Conservation (phyloP, 2,888 invertebrate genomes). For the Pasiphila rectangulata region DNA sequence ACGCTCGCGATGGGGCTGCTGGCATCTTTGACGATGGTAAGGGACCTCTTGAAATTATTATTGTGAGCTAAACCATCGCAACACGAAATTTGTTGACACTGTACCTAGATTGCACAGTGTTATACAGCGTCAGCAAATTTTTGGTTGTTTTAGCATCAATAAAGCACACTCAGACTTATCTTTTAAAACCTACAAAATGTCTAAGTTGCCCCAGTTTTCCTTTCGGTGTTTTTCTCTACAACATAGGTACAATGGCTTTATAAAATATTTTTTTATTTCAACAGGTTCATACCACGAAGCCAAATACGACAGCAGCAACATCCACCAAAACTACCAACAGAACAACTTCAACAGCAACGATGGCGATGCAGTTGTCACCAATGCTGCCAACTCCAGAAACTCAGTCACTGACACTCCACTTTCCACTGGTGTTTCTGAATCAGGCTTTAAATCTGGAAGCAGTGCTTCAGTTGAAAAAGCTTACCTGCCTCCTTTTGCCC, state of each 20-base stretch:
- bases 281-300: conserved; percentile 64
- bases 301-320: conserved; percentile 46
- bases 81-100: no score
- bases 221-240: no score
- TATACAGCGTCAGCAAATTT: no score
- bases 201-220: no score
- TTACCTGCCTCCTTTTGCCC: conserved; percentile 51
- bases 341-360: conserved; percentile 31
- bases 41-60: background rate
- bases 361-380: conserved; percentile 51
- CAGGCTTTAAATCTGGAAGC: conserved; percentile 8
- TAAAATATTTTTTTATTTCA: conserved; percentile 1
- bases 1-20: conserved; percentile 69
- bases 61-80: no score
- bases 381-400: conserved; percentile 41
- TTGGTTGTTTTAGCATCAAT: no score
- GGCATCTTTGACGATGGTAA: conserved; percentile 72
- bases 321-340: conserved; percentile 23
- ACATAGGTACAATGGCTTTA: no score
- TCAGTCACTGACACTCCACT: conserved; percentile 8
- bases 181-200: no score
- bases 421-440: conserved; percentile 4
- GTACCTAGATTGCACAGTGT: no score
- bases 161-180: no score
- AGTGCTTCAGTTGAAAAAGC: conserved; percentile 38